These are phyloP conservation scores for Stegostoma tigrinum DNA, from an alignment of 2,113 vertebrate species.

Conservation along the genomic window DNA sequence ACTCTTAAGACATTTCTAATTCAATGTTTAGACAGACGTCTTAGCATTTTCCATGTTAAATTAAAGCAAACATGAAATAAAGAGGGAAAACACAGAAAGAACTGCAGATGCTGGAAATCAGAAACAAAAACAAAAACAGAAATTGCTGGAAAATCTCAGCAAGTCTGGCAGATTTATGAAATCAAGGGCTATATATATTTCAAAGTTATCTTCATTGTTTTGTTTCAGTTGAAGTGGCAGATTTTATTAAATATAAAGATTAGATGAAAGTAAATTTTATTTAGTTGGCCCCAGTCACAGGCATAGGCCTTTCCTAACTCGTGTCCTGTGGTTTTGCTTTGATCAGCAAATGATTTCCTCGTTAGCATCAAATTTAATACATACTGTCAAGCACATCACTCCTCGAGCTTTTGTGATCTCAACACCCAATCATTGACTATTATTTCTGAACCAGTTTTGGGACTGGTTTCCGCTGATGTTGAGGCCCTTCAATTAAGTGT, in stretches of 20 bases:
- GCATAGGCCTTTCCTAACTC: not conserved
- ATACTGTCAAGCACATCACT: too few species aligned
- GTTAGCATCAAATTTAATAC: not conserved
- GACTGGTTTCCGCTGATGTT: not conserved
- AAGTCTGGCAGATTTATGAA: too few species aligned
- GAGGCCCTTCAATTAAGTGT: not conserved
- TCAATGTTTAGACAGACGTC: not conserved
- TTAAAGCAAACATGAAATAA: not conserved
- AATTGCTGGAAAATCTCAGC: too few species aligned
- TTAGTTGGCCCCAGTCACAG: not conserved
- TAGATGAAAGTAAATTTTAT: not conserved
- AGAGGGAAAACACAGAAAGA: too few species aligned
- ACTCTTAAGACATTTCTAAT: not conserved
- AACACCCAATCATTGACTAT: not conserved
- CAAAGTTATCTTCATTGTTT: not conserved
- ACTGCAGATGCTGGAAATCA: too few species aligned
- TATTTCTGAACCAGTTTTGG: not conserved
- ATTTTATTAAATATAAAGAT: not conserved
- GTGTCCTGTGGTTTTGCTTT: not conserved
- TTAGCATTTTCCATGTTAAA: not conserved
- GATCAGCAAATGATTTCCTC: not conserved
- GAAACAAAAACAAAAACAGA: too few species aligned
- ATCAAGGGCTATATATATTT: not conserved
- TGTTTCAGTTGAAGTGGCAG: not conserved
- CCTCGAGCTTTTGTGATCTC: not conserved